phyloP scores from a whole-genome alignment of 2,888 invertebrate genomes.

The Alviniconcha strummeri region DNA sequence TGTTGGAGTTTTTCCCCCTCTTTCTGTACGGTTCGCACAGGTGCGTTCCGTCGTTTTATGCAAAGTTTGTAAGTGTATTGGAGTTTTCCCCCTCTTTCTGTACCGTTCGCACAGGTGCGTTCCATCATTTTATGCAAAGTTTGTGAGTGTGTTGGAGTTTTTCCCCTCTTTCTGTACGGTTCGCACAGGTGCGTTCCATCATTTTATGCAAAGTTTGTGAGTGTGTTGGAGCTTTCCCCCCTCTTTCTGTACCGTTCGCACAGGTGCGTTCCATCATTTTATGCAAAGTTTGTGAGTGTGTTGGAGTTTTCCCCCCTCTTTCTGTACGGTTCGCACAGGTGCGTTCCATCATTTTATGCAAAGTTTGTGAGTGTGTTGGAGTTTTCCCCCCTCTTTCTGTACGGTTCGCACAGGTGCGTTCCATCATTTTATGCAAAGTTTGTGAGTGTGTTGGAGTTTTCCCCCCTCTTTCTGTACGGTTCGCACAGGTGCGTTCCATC shows the following conservation, averaged over 20 bases:
- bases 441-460: conserved; percentile 43
- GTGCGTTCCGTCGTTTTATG: conserved; percentile 33
- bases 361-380: conserved; percentile 46
- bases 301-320: not conserved
- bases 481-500: too few species aligned
- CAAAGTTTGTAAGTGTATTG: conserved; percentile 47
- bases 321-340: too few species aligned
- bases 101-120: too few species aligned
- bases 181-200: too few species aligned
- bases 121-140: conserved; percentile 42
- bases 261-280: too few species aligned
- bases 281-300: conserved; percentile 53
- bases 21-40: too few species aligned
- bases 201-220: conserved; percentile 52
- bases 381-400: not conserved
- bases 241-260: too few species aligned
- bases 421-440: conserved; percentile 42
- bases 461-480: too few species aligned
- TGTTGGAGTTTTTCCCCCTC: not conserved
- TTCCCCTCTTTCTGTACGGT: too few species aligned
- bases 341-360: conserved; percentile 38
- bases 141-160: conserved; percentile 44
- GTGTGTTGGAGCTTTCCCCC: conserved; percentile 20
- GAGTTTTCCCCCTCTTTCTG: not conserved
- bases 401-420: too few species aligned